These are phyloP conservation scores for Chrysina gloriosa DNA, from an alignment of 2,888 invertebrate species.

Conservation along the genomic window DNA sequence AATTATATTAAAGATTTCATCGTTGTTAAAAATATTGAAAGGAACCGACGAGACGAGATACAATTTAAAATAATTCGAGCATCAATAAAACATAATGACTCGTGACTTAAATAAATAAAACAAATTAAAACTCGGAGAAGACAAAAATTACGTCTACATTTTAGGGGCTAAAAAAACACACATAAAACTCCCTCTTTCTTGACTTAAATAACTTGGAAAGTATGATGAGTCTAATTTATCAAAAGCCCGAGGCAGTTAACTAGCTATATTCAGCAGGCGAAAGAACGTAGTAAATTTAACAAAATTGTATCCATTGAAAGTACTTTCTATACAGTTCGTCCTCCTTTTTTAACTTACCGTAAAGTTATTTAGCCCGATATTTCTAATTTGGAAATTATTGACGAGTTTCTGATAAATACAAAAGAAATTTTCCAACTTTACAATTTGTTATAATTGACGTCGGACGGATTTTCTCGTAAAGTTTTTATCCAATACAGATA, in stretches of 20 bases:
- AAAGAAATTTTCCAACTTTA: no score
- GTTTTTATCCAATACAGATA: no score
- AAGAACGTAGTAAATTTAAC: conserved; percentile 42
- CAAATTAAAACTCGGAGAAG: conserved; percentile 19
- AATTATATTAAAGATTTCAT: no score
- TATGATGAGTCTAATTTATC: conserved; percentile 50
- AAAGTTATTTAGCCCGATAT: neutral
- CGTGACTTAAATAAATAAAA: conserved; percentile 6
- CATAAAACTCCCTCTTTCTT: conserved; percentile 41
- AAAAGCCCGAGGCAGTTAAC: conserved; percentile 46
- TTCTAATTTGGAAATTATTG: conserved; percentile 2
- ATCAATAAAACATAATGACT: neutral
- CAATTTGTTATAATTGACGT: no score
- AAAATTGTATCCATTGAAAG: conserved; percentile 43
- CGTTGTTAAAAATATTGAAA: no score
- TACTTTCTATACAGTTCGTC: conserved; percentile 22
- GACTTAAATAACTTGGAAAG: conserved; percentile 47
- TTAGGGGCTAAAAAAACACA: conserved; percentile 27
- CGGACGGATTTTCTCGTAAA: no score
- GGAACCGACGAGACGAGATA: no score
- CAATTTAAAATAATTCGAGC: neutral
- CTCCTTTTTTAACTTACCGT: neutral
- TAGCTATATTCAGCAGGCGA: conserved; percentile 46
- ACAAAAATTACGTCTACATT: conserved; percentile 42
- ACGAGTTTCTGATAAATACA: no score